phyloP scores from a whole-genome alignment of 92 coral and sea anemone species.

The Palythoa grandiflora region DNA sequence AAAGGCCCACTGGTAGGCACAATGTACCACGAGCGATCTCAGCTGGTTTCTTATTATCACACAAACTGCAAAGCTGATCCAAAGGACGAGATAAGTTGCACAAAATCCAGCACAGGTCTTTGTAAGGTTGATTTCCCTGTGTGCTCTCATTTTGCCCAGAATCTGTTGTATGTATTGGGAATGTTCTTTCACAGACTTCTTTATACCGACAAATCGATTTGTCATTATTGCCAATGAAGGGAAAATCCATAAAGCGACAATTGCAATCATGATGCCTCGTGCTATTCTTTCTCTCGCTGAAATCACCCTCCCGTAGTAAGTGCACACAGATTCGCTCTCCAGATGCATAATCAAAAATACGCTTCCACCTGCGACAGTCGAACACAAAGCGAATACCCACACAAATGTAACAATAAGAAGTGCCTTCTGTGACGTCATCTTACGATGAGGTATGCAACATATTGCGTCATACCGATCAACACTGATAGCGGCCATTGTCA shows the following conservation, averaged over 20 bases:
- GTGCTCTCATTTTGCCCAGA: conserved; percentile 45
- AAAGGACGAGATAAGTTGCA: conserved; percentile 45
- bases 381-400: conserved; percentile 60
- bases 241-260: conserved; percentile 58
- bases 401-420: conserved; percentile 36
- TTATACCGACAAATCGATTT: conserved; percentile 55
- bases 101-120: conserved; percentile 50
- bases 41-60: conserved; percentile 49
- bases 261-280: conserved; percentile 52
- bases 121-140: conserved; percentile 57
- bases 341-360: conserved; percentile 46
- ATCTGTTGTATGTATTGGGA: conserved; percentile 48
- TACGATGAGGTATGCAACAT: conserved; percentile 54
- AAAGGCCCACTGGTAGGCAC: conserved; percentile 65
- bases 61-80: conserved; percentile 57
- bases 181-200: conserved; percentile 48
- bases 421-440: conserved; percentile 47
- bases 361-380: conserved; percentile 56
- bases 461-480: conserved; percentile 72
- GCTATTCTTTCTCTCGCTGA: conserved; percentile 33
- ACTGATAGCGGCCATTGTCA: conserved; percentile 59
- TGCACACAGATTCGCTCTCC: conserved; percentile 30
- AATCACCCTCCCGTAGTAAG: conserved; percentile 40
- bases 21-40: conserved; percentile 48
- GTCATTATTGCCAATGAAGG: conserved; percentile 59